phyloP scores from a whole-genome alignment of 2,113 vertebrate genomes.

The Rafetus swinhoei region DNA sequence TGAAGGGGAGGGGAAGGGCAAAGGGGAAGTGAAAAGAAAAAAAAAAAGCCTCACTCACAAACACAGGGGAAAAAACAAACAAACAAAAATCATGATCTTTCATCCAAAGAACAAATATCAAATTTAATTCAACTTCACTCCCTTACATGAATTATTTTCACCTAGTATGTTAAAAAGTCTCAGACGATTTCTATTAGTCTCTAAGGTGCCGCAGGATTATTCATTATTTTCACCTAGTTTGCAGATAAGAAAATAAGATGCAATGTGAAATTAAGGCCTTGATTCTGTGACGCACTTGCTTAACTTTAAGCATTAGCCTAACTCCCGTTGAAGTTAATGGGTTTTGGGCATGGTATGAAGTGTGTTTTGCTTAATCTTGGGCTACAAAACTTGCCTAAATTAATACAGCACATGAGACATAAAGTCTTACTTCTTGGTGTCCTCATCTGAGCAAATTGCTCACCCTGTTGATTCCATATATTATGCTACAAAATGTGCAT shows the following conservation, averaged over 20 bases:
- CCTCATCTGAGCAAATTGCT: background rate
- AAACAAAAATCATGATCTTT: background rate
- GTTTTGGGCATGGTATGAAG: background rate
- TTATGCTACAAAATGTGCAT: background rate
- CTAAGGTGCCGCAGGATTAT: too few relatives aligned
- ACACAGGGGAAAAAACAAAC: too few relatives aligned
- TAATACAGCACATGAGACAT: background rate
- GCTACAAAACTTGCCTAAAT: background rate
- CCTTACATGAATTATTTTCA: too few relatives aligned
- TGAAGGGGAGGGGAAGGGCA: too few relatives aligned
- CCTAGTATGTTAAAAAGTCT: too few relatives aligned
- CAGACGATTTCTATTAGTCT: too few relatives aligned
- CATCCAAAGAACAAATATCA: background rate
- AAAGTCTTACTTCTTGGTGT: background rate
- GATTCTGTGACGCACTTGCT: background rate
- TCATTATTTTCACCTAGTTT: background rate
- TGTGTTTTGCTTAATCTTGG: background rate
- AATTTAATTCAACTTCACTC: background rate
- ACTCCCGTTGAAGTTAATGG: background rate
- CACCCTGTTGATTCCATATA: background rate
- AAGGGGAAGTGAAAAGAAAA: too few relatives aligned
- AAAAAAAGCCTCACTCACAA: too few relatives aligned
- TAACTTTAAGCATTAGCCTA: background rate
- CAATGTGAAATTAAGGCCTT: background rate
- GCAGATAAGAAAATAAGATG: background rate